These are phyloP conservation scores for Burhinus bistriatus DNA, from an alignment of 2,113 vertebrate species.

Conservation along the genomic window DNA sequence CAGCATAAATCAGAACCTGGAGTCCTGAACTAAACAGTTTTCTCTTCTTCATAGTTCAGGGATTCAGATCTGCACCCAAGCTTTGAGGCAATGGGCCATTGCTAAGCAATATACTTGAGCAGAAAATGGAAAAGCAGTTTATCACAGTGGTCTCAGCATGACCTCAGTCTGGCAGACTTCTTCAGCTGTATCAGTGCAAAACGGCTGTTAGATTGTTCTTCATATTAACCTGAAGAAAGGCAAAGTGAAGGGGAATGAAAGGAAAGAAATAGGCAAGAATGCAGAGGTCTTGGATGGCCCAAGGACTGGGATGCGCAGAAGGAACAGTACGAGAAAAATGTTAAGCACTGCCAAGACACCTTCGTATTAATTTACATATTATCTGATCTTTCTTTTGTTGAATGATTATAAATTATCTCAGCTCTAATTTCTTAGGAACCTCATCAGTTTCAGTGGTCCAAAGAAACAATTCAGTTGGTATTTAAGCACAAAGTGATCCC, in stretches of 20 bases:
- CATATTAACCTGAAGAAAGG: neutral
- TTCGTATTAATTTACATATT: neutral
- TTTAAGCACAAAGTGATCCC: neutral
- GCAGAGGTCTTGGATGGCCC: neutral
- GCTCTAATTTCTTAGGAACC: neutral
- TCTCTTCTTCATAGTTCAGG: neutral
- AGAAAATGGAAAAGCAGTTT: slow-evolving; percentile 22
- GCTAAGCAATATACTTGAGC: neutral
- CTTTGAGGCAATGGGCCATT: neutral
- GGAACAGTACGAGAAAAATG: neutral
- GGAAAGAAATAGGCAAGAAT: neutral
- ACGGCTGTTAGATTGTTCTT: neutral
- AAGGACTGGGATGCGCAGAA: neutral
- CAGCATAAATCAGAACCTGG: neutral
- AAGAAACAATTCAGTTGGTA: neutral
- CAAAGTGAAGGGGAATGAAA: neutral
- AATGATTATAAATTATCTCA: neutral
- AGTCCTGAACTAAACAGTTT: neutral
- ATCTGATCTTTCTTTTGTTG: neutral
- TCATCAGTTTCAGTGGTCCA: neutral
- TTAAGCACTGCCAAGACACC: neutral
- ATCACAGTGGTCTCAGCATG: neutral
- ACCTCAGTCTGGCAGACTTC: neutral
- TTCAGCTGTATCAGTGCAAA: neutral
- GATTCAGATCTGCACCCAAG: neutral